phyloP scores from a whole-genome alignment of 1,140 invertebrate species.

The Oreohelix idahoensis region DNA sequence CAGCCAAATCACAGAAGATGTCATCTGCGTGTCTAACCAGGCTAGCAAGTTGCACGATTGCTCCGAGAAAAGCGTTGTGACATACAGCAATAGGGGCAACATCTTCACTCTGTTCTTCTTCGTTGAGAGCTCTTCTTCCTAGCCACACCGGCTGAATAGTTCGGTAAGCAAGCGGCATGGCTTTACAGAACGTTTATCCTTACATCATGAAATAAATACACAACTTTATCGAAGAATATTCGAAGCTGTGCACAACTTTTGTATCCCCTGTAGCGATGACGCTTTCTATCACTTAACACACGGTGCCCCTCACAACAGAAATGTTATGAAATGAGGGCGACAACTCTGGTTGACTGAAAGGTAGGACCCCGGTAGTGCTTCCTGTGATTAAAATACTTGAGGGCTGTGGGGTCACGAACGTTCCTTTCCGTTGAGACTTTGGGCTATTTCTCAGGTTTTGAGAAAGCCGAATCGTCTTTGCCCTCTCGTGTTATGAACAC shows the following conservation, averaged over 20 bases:
- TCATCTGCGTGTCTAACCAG: conserved; percentile 83
- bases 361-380: not conserved
- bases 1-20: conserved; percentile 83
- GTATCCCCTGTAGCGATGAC: not conserved
- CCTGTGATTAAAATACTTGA: not conserved
- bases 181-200: not conserved
- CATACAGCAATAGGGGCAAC: conserved; percentile 76
- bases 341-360: not conserved
- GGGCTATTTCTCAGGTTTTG: not conserved
- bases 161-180: conserved; percentile 61
- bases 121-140: conserved; percentile 50
- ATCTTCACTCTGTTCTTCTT: conserved; percentile 50
- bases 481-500: not conserved
- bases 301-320: not conserved
- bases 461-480: not conserved
- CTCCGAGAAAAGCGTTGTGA: conserved; percentile 84
- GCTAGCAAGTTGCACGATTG: conserved; percentile 84
- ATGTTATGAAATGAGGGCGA: not conserved
- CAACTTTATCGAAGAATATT: not conserved
- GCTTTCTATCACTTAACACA: not conserved
- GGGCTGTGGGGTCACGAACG: not conserved
- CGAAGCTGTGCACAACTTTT: not conserved
- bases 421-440: not conserved
- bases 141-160: conserved; percentile 57
- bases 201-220: not conserved